A percentile compares a stretch with the other conserved stretches of the same genome.
Evolutionary conservation across 2,113 vertebrate species (phyloP).

Genomic region (Otis tarda): DNA sequence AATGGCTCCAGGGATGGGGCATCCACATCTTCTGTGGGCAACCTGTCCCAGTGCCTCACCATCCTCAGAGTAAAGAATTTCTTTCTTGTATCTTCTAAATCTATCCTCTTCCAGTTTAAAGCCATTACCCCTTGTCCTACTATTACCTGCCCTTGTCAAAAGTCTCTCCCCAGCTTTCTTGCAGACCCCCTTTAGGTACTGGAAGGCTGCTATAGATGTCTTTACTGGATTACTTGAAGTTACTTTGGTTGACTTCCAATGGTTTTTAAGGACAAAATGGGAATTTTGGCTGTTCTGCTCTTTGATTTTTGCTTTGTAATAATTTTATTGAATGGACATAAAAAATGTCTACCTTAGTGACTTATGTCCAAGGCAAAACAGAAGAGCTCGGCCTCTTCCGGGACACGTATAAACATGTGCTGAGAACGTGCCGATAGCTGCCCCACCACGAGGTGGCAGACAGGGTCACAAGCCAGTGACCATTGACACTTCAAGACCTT

Average conservation of each 20-base stretch:
- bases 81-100: too few relatives aligned
- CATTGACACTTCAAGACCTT: neutral
- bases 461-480: neutral
- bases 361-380: neutral
- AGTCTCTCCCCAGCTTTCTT: too few relatives aligned
- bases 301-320: neutral
- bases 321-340: too few relatives aligned
- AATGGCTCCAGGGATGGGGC: too few relatives aligned
- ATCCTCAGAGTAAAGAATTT: too few relatives aligned
- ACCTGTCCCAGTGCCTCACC: too few relatives aligned
- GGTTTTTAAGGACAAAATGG: neutral
- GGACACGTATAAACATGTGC: fast-evolving
- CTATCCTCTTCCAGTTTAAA: too few relatives aligned
- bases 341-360: neutral
- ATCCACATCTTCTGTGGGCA: too few relatives aligned
- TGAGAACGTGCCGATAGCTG: neutral
- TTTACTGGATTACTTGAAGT: neutral
- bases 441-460: neutral
- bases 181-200: too few relatives aligned
- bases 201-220: too few relatives aligned
- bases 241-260: neutral
- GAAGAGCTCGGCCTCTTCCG: neutral
- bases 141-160: too few relatives aligned
- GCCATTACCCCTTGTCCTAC: too few relatives aligned
- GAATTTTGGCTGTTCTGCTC: neutral